Conservation (phyloP, 2,113 vertebrate species). For the Chaetops frenatus region DNA sequence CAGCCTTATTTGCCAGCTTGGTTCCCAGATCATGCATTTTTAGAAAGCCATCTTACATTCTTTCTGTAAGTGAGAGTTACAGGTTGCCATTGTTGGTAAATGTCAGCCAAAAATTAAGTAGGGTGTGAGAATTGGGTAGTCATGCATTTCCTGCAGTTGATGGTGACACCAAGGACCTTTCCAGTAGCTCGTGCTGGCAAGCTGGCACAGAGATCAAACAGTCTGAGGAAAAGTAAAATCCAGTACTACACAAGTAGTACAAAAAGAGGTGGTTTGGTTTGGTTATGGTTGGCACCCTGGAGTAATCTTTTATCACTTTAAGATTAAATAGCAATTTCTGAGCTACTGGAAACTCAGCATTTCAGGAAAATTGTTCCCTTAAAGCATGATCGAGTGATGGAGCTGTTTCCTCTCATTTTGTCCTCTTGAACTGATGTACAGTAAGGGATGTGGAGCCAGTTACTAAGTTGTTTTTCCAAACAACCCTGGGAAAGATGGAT, state of each 20-base stretch:
- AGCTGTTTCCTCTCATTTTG: not conserved
- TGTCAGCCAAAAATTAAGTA: not conserved
- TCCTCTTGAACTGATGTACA: not conserved
- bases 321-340: not conserved
- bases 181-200: accelerated
- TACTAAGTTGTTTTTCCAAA: not conserved
- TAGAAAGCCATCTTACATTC: not conserved
- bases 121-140: not conserved
- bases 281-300: not conserved
- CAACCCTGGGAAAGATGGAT: not conserved
- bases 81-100: not conserved
- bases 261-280: not conserved
- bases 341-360: not conserved
- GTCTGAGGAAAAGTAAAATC: not conserved
- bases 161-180: not conserved
- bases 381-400: not conserved
- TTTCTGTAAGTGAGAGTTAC: not conserved
- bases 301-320: not conserved
- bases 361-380: not conserved
- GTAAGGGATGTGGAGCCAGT: not conserved
- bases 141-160: not conserved
- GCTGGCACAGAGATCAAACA: not conserved
- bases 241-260: not conserved
- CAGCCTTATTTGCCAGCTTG: not conserved
- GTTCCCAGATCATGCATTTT: not conserved